Evolutionary conservation across 2,888 invertebrate genomes (phyloP).

Genomic region (Amphipoea lucens): DNA sequence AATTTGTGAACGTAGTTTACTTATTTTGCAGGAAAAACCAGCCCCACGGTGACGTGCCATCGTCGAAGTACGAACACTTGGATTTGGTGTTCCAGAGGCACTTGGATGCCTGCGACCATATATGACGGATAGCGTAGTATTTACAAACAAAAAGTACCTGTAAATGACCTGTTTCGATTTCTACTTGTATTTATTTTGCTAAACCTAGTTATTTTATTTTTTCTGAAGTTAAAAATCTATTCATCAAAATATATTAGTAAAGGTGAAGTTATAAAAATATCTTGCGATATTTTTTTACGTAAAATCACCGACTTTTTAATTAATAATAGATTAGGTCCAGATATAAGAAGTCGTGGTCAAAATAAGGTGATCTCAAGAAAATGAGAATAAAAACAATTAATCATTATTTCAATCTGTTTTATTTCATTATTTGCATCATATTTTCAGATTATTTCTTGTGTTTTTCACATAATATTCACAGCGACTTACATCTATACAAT

Average conservation of each 20-base stretch:
- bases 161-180: neutral
- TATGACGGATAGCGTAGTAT: constrained; percentile 64
- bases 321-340: neutral
- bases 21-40: constrained; percentile 83
- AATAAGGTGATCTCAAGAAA: neutral
- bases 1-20: neutral
- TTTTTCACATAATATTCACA: constrained; percentile 78
- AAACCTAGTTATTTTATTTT: neutral
- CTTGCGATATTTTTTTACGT: neutral
- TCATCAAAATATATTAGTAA: neutral
- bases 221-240: neutral
- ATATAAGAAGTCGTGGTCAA: no score
- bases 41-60: constrained; percentile 69
- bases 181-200: neutral
- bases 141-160: neutral
- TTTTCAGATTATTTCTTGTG: constrained; percentile 69
- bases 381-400: constrained; percentile 57
- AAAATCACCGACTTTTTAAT: neutral
- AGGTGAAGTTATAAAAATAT: neutral
- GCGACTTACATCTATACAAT: constrained; percentile 75
- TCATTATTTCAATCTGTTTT: constrained; percentile 64
- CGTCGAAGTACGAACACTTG: constrained; percentile 78
- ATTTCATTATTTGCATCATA: constrained; percentile 74
- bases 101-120: constrained; percentile 82
- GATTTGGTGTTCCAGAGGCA: constrained; percentile 84